These are phyloP conservation scores for Thyatira batis DNA, from an alignment of 2,888 invertebrate genomes.

Conservation along the genomic window DNA sequence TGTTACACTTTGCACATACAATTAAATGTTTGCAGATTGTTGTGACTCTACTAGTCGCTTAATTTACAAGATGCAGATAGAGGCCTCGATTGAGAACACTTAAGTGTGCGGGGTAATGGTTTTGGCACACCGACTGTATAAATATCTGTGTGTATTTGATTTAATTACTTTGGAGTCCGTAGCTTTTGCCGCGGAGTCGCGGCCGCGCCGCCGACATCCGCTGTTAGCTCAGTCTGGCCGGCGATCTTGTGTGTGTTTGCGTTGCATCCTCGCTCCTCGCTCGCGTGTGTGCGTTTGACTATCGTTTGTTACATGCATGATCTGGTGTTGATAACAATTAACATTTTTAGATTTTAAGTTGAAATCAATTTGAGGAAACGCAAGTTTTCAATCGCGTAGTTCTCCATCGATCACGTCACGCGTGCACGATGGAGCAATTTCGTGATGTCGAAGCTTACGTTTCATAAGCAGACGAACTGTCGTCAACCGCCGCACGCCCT, in stretches of 20 bases:
- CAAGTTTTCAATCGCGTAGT: slow-evolving; percentile 34
- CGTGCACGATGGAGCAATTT: slow-evolving; percentile 53
- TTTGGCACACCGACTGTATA: slow-evolving; percentile 7
- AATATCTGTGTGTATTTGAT: slow-evolving; percentile 40
- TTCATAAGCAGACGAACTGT: slow-evolving; percentile 39
- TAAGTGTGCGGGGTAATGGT: not conserved
- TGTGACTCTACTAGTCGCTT: too few species aligned
- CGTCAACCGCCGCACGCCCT: slow-evolving; percentile 51
- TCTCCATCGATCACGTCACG: slow-evolving; percentile 51
- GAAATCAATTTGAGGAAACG: slow-evolving; percentile 28
- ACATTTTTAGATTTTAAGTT: not conserved
- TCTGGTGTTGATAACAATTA: slow-evolving; percentile 11
- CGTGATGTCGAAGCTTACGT: slow-evolving; percentile 35
- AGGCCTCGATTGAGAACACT: not conserved
- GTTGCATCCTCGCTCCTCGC: slow-evolving; percentile 62
- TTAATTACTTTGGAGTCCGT: slow-evolving; percentile 67
- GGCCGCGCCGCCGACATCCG: slow-evolving; percentile 34
- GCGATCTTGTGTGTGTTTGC: slow-evolving; percentile 78
- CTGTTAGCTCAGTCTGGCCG: slow-evolving; percentile 75
- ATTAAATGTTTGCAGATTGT: not conserved
- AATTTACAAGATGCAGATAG: not conserved
- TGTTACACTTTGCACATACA: not conserved
- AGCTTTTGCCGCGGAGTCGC: slow-evolving; percentile 46
- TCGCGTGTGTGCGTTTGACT: slow-evolving; percentile 59
- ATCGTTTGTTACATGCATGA: slow-evolving; percentile 63